Base-by-base conservation (phyloP, 1,140 invertebrate genomes). In the Tenebrio molitor region DNA sequence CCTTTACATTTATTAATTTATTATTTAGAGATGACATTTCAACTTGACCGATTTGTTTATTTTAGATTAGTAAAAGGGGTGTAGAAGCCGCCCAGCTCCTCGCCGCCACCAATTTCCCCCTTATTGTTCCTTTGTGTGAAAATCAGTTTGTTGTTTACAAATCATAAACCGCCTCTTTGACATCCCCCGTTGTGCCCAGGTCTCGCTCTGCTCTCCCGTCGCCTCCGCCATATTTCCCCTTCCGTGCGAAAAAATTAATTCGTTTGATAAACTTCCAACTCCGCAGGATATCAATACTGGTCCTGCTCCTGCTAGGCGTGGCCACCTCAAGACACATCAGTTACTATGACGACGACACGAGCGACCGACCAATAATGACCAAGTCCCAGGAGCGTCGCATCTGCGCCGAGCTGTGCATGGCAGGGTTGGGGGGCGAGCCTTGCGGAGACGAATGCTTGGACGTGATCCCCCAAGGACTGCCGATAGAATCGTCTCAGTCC, bases 351-450 rank as follows among this genome's bases (percentile, higher is more conserved):
- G 63, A 73, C 72, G 69, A 44, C 50, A 46, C 68, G 29, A 15
- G 25, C 50, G 66, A 77, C 2, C 72, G 73, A 23, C 81, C 82
- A 81, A 81, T 82, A 68, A 69, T 79, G 33, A 76, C 79, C 42
- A 50, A 74, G 25, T 69, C 70, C 14, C 76, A 80, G 64, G 73
- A 76, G 76, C 77, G 75, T 12, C 81, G 77, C 67, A 80, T 83
- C 69, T 85, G 83, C 77, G 74, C 77, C 34, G 80, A 82, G 29
- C 79, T 84, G 66, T 84, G 84, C 72, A 71, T 76, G 42, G 76
- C 81, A 5, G 84, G 84, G 66, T 74, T 84, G 72, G 84, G 84
- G 58, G 84, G 84, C 33, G 68, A 74, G 36, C 76, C 82, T 34
- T 84, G 84, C 76, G 84, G 83, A 10, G 76, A 73, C 21, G 71